Conservation (phyloP, 2,113 vertebrate species). For the Silurus meridionalis region DNA sequence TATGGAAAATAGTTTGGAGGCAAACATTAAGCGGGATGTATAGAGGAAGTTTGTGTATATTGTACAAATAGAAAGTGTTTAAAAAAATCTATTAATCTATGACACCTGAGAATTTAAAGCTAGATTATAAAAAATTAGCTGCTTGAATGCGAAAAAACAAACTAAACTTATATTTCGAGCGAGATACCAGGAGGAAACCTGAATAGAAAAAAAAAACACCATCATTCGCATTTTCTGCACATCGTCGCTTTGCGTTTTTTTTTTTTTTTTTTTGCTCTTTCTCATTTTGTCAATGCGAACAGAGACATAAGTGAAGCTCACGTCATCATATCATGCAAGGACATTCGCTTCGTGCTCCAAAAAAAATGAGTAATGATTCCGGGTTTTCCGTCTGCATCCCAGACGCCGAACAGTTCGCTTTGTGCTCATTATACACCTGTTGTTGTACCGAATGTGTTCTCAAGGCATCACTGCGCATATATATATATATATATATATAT, state of each 20-base stretch:
- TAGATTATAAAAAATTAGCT: slow-evolving; percentile 51
- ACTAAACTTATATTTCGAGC: slow-evolving; percentile 26
- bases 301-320: slow-evolving; percentile 11
- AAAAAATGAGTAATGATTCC: slow-evolving; percentile 5
- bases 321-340: slow-evolving; percentile 1
- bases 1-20: slow-evolving; percentile 62
- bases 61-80: slow-evolving; percentile 85
- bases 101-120: slow-evolving; percentile 40
- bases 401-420: slow-evolving; percentile 14
- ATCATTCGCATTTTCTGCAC: background rate
- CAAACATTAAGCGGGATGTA: slow-evolving; percentile 70
- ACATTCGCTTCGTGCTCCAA: background rate
- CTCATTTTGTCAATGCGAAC: background rate
- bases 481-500: slow-evolving; percentile 13
- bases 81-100: slow-evolving; percentile 67
- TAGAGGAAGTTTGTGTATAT: slow-evolving; percentile 83
- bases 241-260: background rate
- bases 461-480: slow-evolving; percentile 19
- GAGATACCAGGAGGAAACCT: background rate
- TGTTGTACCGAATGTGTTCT: slow-evolving; percentile 19
- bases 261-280: background rate
- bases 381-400: background rate
- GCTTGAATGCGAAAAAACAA: slow-evolving; percentile 53
- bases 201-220: slow-evolving; percentile 12
- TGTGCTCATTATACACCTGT: slow-evolving; percentile 20